Conservation (phyloP, 2,797 vertebrate species). For the Pelochelys cantorii region DNA sequence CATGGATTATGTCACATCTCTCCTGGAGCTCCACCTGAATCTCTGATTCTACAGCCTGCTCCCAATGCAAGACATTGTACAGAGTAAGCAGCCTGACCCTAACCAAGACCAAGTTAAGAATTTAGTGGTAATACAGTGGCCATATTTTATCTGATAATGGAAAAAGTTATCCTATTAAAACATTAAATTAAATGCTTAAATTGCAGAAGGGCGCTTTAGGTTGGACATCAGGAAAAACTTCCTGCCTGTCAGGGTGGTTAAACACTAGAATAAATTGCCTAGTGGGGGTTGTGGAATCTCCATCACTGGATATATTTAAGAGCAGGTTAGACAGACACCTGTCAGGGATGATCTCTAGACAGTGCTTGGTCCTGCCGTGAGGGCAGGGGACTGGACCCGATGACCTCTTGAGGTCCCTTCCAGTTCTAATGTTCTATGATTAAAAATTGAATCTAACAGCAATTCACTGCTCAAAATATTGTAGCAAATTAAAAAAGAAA, state of each 20-base stretch:
- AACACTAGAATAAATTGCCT: no score
- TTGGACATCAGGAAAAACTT: no score
- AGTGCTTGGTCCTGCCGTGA: no score
- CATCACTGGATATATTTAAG: no score
- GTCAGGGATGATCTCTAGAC: no score
- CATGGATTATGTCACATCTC: background rate
- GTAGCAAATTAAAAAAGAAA: background rate
- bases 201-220: no score
- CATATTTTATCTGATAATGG: background rate
- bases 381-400: no score
- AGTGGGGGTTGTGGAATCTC: no score
- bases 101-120: background rate
- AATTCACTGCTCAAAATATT: background rate
- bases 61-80: background rate
- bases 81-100: fast-evolving
- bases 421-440: no score
- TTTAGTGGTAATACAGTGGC: background rate
- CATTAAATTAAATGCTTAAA: background rate
- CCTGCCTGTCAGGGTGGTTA: no score
- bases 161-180: background rate
- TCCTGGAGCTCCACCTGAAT: background rate
- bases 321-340: no score
- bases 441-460: background rate
- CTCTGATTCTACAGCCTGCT: background rate
- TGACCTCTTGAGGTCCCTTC: no score